Evolutionary conservation across 2,888 invertebrate genomes (phyloP), one percentile per base, ranked within the genome.

Genomic region (Cactoblastis cactorum): DNA sequence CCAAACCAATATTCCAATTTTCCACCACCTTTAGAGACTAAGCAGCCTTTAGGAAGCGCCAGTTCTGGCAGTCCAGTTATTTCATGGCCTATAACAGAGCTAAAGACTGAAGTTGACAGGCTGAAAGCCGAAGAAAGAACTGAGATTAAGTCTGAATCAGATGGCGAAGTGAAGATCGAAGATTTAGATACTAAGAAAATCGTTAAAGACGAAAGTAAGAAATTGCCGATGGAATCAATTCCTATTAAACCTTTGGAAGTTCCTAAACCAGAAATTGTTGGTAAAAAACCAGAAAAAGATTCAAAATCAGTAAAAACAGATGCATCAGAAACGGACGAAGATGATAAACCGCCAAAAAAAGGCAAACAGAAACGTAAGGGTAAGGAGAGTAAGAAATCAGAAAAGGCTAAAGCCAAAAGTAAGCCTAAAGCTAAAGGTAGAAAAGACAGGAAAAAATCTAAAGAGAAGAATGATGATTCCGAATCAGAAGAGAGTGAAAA

Each of bases 401-500:
- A 79, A 33, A 83, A 84, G 61, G 57, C 80, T 0, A 83, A 81
- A 62, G 69, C 77, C 2, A 83, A 77, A 58, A 71, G 76, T 33
- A 83, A 80, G 61, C 64, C 83, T 8, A 87, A 83, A 68, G 74
- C 86, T n/a, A 87, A 86, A 63, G 80, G 80, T 12, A 73, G 83
- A 18, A 88, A 83, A 63, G 90, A 90, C 58, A 75, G 85, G 54
- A 83, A 84, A 58, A 82, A 77, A n/a, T 83, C 86, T 0, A 86
- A 89, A 57, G 83, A 85, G 46, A 82, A 93, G 66, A 91, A 91
- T 52, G 90, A 91, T 1, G 78, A 91, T n/a, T 79, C 82, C 0
- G 78, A 90, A 52, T 91, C 91, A 0, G 90, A 90, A 56, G 91
- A 91, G 33, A 89, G 86, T 63, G 91, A 91, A 49, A 91, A 91